Evolutionary conservation across 2,113 vertebrate species (phyloP), one percentile per base, ranked within the genome.

Genomic region (Calyptommatus sinebrachiatus): DNA sequence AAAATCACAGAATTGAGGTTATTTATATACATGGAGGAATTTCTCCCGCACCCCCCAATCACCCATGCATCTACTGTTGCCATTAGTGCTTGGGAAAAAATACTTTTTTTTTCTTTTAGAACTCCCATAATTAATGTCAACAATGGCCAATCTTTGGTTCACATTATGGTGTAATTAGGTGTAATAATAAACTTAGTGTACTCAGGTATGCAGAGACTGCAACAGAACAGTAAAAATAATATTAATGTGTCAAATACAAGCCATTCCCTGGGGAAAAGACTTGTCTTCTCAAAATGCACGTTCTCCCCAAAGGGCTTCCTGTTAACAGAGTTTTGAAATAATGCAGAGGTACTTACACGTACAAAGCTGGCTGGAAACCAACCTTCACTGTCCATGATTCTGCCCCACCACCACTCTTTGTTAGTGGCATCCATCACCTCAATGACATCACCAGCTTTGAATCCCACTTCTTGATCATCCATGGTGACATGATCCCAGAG

Each of bases 391-490:
- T 99, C 98, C 60, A 96, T 90, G 71, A 97, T 97, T 28, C 97
- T 95, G 2, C 98, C 98, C 98, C 97, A 99, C 98, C 98, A 99
- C 98, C 98, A 99, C 92, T 99, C 97, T 86, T 97, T 98, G 94
- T 98, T 97, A 57, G 96, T 97, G 77, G 97, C 98, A 53, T 99
- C 98, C 93, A 98, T 97, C 68, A 99, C 98, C 95, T 99, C 96
- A 57, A 99, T 97, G 91, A 99, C 97, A 1, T 98, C 97, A 0
- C 97, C 97, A 0, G 97, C 98, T 88, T 99, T 98, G 94, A 99
- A 99, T 70, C 97, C 97, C 89, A 99, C 94, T 91, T 99, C 98
- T 89, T 98, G 97, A 92, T 98, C 97, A 3, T 99, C 98, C 98
- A 99, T 99, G 62, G 98, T 99, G 91, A 99, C 97, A 24, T 99